These are phyloP conservation scores for Lanius ludovicianus DNA, from an alignment of 2,113 vertebrate species.

Conservation along the genomic window DNA sequence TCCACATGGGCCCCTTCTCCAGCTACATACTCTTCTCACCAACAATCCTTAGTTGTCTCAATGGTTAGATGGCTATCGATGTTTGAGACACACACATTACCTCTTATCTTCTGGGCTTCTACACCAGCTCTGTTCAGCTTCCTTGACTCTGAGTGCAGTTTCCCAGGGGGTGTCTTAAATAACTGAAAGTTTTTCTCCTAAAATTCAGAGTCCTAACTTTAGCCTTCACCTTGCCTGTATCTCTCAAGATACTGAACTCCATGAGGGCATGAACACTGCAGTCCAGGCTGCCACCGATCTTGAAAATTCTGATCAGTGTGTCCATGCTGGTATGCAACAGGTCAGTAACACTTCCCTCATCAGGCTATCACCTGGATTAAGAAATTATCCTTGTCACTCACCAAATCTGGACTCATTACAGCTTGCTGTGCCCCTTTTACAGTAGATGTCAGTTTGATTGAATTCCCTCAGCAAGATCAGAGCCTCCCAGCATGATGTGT, in stretches of 20 bases:
- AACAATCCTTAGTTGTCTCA: background rate
- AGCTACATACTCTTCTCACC: background rate
- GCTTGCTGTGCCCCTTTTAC: background rate
- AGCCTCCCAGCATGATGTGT: background rate
- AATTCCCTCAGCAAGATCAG: background rate
- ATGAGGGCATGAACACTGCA: background rate
- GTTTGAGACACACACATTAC: background rate
- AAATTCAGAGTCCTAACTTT: background rate
- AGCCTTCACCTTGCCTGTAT: background rate
- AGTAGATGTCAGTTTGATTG: background rate
- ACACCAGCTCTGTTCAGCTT: background rate
- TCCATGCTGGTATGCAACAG: background rate
- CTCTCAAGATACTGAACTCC: background rate
- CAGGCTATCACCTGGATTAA: background rate
- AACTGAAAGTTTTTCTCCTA: background rate
- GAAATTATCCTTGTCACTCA: background rate
- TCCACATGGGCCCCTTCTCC: background rate
- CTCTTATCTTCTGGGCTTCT: background rate
- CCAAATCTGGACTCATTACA: background rate
- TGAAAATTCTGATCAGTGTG: background rate
- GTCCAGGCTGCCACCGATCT: background rate
- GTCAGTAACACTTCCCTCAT: background rate
- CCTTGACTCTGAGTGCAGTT: background rate
- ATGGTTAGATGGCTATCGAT: rapidly evolving
- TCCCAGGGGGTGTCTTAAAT: background rate